Evolutionary conservation across 1,140 invertebrate genomes (phyloP).

Genomic region (Sycophila sp.): DNA sequence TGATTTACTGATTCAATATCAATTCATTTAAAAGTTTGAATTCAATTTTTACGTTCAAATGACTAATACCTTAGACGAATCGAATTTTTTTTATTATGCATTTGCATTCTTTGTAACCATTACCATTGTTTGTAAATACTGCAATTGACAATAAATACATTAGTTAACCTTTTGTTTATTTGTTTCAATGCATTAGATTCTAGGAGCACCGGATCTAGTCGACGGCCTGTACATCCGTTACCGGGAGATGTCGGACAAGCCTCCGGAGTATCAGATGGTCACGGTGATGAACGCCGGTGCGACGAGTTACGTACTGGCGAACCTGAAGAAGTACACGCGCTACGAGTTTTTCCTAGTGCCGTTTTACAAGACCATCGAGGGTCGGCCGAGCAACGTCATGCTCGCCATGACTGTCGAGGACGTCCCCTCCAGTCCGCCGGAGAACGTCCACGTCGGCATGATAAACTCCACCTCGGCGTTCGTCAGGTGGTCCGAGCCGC

Average conservation of each 20-base stretch:
- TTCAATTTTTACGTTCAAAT: too few species aligned
- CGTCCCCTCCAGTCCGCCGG: conserved; percentile 79
- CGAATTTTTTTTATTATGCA: too few species aligned
- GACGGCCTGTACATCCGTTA: conserved; percentile 95
- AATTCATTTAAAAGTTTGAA: too few species aligned
- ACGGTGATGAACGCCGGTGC: conserved; percentile 75
- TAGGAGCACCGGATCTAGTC: conserved; percentile 69
- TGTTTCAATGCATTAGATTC: conserved; percentile 61
- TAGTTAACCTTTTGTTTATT: too few species aligned
- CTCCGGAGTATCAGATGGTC: conserved; percentile 75
- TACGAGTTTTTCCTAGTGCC: conserved; percentile 92
- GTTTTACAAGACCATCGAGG: conserved; percentile 85
- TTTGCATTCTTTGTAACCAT: too few species aligned
- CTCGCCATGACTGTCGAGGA: conserved; percentile 78
- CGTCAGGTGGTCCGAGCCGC: conserved; percentile 84
- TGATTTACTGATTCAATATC: too few species aligned
- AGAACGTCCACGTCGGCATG: conserved; percentile 84
- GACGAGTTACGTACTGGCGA: conserved; percentile 75
- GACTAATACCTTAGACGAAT: too few species aligned
- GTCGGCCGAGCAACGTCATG: conserved; percentile 82
- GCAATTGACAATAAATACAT: not conserved
- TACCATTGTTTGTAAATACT: too few species aligned
- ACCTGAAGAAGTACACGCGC: conserved; percentile 83
- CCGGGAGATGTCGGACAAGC: conserved; percentile 76
- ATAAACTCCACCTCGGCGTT: conserved; percentile 82